Evolutionary conservation across 2,888 invertebrate genomes (phyloP), one percentile per base, ranked within the genome.

Genomic region (Chironomus riparius): DNA sequence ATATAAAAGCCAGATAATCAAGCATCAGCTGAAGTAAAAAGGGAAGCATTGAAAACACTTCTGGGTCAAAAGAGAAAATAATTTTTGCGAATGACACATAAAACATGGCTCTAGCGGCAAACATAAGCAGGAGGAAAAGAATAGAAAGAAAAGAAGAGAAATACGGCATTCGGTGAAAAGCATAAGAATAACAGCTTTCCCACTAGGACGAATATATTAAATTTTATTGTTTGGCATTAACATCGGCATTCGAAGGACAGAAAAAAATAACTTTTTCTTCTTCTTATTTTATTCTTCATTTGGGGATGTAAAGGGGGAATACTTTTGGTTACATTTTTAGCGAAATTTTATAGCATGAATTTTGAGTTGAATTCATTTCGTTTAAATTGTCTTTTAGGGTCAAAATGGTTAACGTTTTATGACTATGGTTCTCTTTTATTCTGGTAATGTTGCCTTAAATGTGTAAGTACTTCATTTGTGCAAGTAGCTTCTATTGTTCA

Each of bases 151-250:
- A 47, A 28, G 24, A 69, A 47, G n/a, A 10, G 38, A 38, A 38
- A 38, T 10, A 38, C 56, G 56, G 15, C 56, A 56, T 56, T 56
- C 56, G 56, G 56, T 56, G 56, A 56, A 56, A 18, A 56, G 15
- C 18, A 56, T 18, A 56, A 56, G 56, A 56, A 56, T 56, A 56
- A 56, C 56, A 56, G 56, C n/a, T 47, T 70, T 70, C 72, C 72
- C 62, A 72, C 61, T 28, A 72, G 72, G 72, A 65, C 61, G 72
- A 62, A 72, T 72, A 72, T 72, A 72, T 72, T 72, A 72, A 72
- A 61, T 72, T 72, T 72, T 72, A 72, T 72, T 72, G 72, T 72
- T 70, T 72, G 50, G 50, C 72, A 72, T 72, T 72, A 72, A 47
- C 72, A 72, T 61, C 21, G 24, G 65, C 65, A 65, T 65, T 22